phyloP scores from a whole-genome alignment of 2,888 invertebrate species.

The Lepeophtheirus nordmannii region DNA sequence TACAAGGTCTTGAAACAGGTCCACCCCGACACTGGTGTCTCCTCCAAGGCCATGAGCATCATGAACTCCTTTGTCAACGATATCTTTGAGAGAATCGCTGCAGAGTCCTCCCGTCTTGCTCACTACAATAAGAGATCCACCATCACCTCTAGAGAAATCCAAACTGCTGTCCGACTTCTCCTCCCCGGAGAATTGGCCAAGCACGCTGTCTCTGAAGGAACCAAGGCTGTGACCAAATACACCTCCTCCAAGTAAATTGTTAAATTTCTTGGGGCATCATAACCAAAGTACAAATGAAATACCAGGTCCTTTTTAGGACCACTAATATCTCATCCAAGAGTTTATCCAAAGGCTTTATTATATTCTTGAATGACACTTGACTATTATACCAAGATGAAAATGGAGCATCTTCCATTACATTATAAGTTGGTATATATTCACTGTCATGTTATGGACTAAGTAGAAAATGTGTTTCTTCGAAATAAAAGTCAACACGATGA shows the following conservation, averaged over 20 bases:
- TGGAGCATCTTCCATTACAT: no score
- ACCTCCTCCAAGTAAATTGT: conserved; percentile 35
- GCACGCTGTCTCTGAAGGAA: conserved; percentile 51
- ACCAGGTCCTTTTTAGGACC: conserved; percentile 22
- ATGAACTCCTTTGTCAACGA: conserved; percentile 62
- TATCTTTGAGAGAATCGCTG: conserved; percentile 53
- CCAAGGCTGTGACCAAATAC: conserved; percentile 47
- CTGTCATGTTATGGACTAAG: no score
- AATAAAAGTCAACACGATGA: no score
- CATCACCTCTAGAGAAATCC: conserved; percentile 51
- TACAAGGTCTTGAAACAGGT: conserved; percentile 48
- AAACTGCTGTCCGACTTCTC: conserved; percentile 49
- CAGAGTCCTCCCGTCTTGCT: conserved; percentile 48
- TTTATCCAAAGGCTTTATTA: no score
- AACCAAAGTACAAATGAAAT: background rate
- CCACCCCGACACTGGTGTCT: conserved; percentile 49
- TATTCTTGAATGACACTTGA: no score
- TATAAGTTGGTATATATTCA: no score
- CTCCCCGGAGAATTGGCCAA: conserved; percentile 56
- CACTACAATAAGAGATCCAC: conserved; percentile 49
- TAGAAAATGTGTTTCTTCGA: no score
- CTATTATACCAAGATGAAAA: no score
- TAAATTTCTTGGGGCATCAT: background rate
- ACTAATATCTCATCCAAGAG: no score
- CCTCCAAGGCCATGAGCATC: conserved; percentile 52